phyloP scores from a whole-genome alignment of 2,797 vertebrate species.

The Enoplosus armatus region DNA sequence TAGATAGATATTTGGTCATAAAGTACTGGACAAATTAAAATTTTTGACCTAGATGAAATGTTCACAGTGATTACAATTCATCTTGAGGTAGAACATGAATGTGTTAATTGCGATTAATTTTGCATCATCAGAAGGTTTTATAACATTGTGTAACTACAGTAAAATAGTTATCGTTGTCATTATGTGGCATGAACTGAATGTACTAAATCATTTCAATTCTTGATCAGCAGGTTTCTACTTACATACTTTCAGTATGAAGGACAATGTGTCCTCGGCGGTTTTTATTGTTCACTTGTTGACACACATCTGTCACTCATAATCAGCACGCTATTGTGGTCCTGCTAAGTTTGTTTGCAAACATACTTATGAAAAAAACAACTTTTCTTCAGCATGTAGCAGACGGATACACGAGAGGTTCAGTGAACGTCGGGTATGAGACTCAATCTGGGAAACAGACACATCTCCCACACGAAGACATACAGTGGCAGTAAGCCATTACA shows the following conservation, averaged over 20 bases:
- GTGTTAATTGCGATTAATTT: too few species aligned
- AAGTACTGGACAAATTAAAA: too few species aligned
- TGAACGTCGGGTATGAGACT: neutral
- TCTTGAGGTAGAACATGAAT: too few species aligned
- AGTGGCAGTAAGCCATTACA: neutral
- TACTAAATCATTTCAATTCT: neutral
- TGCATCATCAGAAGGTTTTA: too few species aligned
- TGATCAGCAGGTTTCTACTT: conserved; percentile 25
- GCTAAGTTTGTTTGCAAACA: neutral
- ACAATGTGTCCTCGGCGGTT: neutral
- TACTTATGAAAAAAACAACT: too few species aligned
- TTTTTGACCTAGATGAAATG: too few species aligned
- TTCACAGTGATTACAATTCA: too few species aligned
- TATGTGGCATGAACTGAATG: neutral
- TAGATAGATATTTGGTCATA: too few species aligned
- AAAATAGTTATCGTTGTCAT: neutral
- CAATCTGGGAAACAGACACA: neutral
- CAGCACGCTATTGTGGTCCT: neutral
- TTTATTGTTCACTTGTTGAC: neutral
- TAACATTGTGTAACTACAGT: neutral
- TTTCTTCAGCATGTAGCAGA: neutral
- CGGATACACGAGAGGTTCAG: too few species aligned
- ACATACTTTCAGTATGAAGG: neutral
- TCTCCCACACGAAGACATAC: neutral
- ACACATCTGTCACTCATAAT: neutral